Evolutionary conservation across 2,888 invertebrate genomes (phyloP).

Genomic region (Agrotis ipsilon): DNA sequence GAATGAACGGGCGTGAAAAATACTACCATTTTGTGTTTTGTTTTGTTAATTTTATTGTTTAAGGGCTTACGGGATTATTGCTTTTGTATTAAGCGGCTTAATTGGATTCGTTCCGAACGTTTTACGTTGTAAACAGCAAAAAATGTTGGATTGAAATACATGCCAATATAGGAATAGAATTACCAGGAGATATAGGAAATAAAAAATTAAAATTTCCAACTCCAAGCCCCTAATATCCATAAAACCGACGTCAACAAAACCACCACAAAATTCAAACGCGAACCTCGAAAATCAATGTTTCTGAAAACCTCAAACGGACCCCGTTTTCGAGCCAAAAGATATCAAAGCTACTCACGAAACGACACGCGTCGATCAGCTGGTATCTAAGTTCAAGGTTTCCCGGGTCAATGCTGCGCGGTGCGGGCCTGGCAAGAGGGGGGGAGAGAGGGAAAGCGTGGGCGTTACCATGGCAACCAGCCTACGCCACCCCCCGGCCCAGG

Average conservation of each 20-base stretch:
- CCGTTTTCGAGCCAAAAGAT: slow-evolving; percentile 36
- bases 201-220: too few species aligned
- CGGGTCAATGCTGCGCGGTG: slow-evolving; percentile 84
- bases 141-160: too few species aligned
- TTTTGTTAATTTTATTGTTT: slow-evolving; percentile 6
- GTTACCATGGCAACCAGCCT: slow-evolving; percentile 86
- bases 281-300: slow-evolving; percentile 5
- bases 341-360: slow-evolving; percentile 34
- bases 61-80: not conserved
- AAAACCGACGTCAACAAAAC: slow-evolving; percentile 2
- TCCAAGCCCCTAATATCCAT: not conserved
- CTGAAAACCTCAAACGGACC: slow-evolving; percentile 16
- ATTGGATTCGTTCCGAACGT: not conserved
- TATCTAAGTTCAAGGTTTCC: slow-evolving; percentile 84
- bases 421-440: slow-evolving; percentile 41
- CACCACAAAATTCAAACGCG: slow-evolving; percentile 2
- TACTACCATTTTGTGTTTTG: slow-evolving; percentile 22
- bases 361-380: slow-evolving; percentile 84
- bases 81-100: not conserved
- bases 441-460: slow-evolving; percentile 78
- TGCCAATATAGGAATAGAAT: too few species aligned
- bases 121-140: too few species aligned
- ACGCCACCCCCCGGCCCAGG: slow-evolving; percentile 85
- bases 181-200: too few species aligned
- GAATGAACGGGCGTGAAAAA: slow-evolving; percentile 36